Evolutionary conservation across 2,797 vertebrate species (phyloP).

Genomic region (Malacoctenus gilli): DNA sequence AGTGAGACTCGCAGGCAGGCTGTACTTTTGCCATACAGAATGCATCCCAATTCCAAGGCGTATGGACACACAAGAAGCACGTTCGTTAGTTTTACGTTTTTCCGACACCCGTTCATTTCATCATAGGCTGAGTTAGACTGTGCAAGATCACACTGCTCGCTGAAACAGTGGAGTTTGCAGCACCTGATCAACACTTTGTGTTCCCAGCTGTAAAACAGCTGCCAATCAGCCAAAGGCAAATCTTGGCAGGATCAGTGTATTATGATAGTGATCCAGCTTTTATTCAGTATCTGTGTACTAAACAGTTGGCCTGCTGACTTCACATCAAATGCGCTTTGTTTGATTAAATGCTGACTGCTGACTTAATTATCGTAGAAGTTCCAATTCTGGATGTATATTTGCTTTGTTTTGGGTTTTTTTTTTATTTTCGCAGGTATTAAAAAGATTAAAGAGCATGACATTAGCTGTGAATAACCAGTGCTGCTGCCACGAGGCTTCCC

Average conservation of each 20-base stretch:
- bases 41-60: too few relatives aligned
- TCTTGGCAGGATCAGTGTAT: conserved; percentile 21
- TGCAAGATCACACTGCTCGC: not conserved
- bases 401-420: too few relatives aligned
- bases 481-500: conserved; percentile 52
- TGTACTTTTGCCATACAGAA: conserved; percentile 16
- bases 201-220: conserved; percentile 56
- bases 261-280: conserved; percentile 33
- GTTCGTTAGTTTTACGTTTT: too few relatives aligned
- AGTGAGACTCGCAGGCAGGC: conserved; percentile 28
- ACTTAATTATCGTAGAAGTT: conserved; percentile 60
- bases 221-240: conserved; percentile 51
- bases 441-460: conserved; percentile 70
- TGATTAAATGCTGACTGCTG: conserved; percentile 51
- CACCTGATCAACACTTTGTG: not conserved
- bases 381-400: conserved; percentile 48
- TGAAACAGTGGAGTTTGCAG: not conserved
- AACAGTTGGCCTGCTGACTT: conserved; percentile 53
- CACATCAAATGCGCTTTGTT: conserved; percentile 57
- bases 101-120: too few relatives aligned
- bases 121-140: too few relatives aligned
- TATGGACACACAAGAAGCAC: too few relatives aligned
- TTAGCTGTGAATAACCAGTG: conserved; percentile 61
- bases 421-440: conserved; percentile 52
- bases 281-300: conserved; percentile 33